Evolutionary conservation across 2,888 invertebrate genomes (phyloP).

Genomic region (Hypsopygia costalis): DNA sequence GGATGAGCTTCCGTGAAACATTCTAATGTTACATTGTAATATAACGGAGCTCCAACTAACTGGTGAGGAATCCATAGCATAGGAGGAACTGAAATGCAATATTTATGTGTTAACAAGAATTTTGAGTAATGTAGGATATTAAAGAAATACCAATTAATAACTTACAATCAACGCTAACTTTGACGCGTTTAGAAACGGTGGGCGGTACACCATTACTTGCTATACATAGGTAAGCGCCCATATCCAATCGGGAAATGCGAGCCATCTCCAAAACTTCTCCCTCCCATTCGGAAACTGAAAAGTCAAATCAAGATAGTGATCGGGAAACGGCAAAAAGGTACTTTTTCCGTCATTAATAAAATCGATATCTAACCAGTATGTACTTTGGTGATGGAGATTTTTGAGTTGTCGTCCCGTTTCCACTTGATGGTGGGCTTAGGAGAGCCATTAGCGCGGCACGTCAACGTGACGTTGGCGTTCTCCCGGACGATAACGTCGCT

Average conservation of each 20-base stretch:
- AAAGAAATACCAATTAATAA: conserved; percentile 31
- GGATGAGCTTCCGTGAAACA: conserved; percentile 96
- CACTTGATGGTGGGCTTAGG: conserved; percentile 94
- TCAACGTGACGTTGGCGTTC: conserved; percentile 92
- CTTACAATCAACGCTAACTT: conserved; percentile 97
- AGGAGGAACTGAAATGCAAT: conserved; percentile 87
- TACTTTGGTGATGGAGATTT: conserved; percentile 92
- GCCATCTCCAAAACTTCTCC: conserved; percentile 91
- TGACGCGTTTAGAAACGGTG: conserved; percentile 93
- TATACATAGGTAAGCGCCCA: conserved; percentile 96
- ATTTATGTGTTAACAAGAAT: neutral
- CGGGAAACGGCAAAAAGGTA: conserved; percentile 14
- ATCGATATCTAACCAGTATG: conserved; percentile 82
- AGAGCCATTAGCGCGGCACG: conserved; percentile 94
- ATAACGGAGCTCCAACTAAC: conserved; percentile 91
- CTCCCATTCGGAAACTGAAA: conserved; percentile 90
- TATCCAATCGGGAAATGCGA: conserved; percentile 91
- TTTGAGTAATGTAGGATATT: neutral
- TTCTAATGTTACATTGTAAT: conserved; percentile 91
- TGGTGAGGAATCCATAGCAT: conserved; percentile 96
- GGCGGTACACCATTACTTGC: conserved; percentile 95
- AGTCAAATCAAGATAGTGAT: conserved; percentile 22
- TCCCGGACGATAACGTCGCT: conserved; percentile 95
- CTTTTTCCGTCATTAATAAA: conserved; percentile 27
- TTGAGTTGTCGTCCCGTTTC: conserved; percentile 93